Base-by-base conservation (phyloP, 2,113 vertebrate species). In the Dicrurus megarhynchus region DNA sequence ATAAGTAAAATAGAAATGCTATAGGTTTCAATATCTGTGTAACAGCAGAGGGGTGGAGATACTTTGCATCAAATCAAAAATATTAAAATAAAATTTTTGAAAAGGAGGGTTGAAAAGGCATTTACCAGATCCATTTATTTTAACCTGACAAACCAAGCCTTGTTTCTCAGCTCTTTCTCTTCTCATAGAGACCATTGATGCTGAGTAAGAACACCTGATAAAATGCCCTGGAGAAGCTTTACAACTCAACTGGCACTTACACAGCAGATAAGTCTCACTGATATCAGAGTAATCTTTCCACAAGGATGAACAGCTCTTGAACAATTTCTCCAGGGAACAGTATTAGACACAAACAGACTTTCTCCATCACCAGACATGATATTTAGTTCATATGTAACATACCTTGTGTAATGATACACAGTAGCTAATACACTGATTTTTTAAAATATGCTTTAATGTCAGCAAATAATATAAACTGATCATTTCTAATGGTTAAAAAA, bases 161-260 rank as follows among this genome's bases (percentile, higher is more conserved):
- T 86, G 11, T 88, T 90, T 94, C 73, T 89, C 14, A 2, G 21
- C n/a, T 77, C 55, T 96, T 93, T 90, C 79, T 61, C 65, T 93
- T 86, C 91, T 94, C 63, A 52, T 59, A 80, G 44, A 91, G 59
- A 70, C 44, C 82, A 60, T 47, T 53, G 83, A n/a, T 94, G 84
- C 87, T 94, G 82, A 96, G 84, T 89, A 91, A 94, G 93, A 96
- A 87, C 70, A 95, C 90, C 95, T 96, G 97, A 97, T 96, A 97
- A 97, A 97, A 97, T 96, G 80, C 97, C 95, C 96, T 82, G 76
- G 90, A 96, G 96, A 89, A 97, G 87, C 94, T 96, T 97, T 97
- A 96, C 95, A 97, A 96, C 78, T 97, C 79, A 84, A 27, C 64
- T 90, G 82, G 91, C 60, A 75, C 94, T 94, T 96, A 87, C 92